A percentile compares a stretch with the other conserved stretches of the same genome.
Evolutionary conservation across 2,113 vertebrate genomes (phyloP).

Genomic region (Halichoeres trimaculatus): DNA sequence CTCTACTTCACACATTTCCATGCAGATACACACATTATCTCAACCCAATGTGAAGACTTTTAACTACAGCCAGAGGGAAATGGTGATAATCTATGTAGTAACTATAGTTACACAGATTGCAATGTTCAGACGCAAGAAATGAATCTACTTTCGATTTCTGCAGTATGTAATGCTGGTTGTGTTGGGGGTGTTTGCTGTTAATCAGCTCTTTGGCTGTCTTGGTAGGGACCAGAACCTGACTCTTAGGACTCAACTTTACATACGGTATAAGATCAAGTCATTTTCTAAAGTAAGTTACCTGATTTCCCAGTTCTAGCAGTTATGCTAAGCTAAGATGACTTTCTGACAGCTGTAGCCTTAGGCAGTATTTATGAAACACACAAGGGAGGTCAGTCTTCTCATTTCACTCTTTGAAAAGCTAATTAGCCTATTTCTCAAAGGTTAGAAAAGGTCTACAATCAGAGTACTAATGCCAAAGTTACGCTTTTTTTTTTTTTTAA

Average conservation of each 20-base stretch:
- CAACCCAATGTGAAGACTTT: slow-evolving; percentile 11
- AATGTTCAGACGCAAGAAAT: slow-evolving; percentile 4
- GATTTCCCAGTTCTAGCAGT: not conserved
- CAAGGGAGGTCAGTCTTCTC: not conserved
- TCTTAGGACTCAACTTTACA: too few relatives aligned
- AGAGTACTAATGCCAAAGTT: not conserved
- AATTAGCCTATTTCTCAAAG: not conserved
- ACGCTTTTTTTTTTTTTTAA: too few relatives aligned
- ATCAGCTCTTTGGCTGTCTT: not conserved
- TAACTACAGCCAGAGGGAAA: slow-evolving; percentile 10
- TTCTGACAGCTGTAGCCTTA: not conserved
- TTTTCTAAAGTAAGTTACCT: too few relatives aligned
- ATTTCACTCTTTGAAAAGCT: not conserved
- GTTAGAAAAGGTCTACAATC: not conserved
- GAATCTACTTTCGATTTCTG: not conserved
- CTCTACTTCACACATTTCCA: not conserved
- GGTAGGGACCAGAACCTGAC: not conserved
- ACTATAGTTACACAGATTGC: slow-evolving; percentile 34
- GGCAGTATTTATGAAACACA: not conserved
- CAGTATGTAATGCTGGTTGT: not conserved
- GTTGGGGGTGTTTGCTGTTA: not conserved
- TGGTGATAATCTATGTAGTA: not conserved
- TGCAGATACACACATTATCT: slow-evolving; percentile 1
- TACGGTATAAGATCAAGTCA: too few relatives aligned
- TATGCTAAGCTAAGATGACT: not conserved